Evolutionary conservation across 1,140 invertebrate species (phyloP).

Genomic region (Carposina sasakii): DNA sequence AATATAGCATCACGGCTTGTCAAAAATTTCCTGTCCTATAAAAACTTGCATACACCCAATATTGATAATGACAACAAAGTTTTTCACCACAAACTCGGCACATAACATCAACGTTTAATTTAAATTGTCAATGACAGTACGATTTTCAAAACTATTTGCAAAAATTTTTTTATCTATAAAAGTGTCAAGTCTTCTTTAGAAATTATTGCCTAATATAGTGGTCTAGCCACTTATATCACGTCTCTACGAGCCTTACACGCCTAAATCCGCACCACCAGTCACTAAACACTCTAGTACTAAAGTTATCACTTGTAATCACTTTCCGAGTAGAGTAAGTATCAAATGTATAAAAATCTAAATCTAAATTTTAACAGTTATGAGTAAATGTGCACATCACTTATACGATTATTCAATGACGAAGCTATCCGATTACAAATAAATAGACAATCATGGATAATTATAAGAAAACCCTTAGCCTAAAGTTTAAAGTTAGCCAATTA

Average conservation of each 20-base stretch:
- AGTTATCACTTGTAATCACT: constrained; percentile 71
- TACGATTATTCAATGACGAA: constrained; percentile 54
- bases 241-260: constrained; percentile 23
- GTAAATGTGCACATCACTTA: constrained; percentile 66
- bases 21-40: too few species aligned
- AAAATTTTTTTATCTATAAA: constrained; percentile 68
- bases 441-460: constrained; percentile 64
- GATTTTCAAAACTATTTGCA: constrained; percentile 58
- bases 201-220: constrained; percentile 46
- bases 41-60: constrained; percentile 9
- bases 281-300: constrained; percentile 63
- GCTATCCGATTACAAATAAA: constrained; percentile 64
- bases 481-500: constrained; percentile 44
- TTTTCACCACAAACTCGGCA: too few species aligned
- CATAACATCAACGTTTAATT: constrained; percentile 38
- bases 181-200: constrained; percentile 63
- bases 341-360: constrained; percentile 71
- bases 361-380: constrained; percentile 60
- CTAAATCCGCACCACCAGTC: constrained; percentile 62
- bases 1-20: too few species aligned
- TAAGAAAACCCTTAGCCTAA: constrained; percentile 64
- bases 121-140: constrained; percentile 66
- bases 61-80: too few species aligned
- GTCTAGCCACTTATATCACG: constrained; percentile 16
- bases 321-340: constrained; percentile 70